Conservation (phyloP, 2,113 vertebrate species). For the Pluvianellus socialis region DNA sequence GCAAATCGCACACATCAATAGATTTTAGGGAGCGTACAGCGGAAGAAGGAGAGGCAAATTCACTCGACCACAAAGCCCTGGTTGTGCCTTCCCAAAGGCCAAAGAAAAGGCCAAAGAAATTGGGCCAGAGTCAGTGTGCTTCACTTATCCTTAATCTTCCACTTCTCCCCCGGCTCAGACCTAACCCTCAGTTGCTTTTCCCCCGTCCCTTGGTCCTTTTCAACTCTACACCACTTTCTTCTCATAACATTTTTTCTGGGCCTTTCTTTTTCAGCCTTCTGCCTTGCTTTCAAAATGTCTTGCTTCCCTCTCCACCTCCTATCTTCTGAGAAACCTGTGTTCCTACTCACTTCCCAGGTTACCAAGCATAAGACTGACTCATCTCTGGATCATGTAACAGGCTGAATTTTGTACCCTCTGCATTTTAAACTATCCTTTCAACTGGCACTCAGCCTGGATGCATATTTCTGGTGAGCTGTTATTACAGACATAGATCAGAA, state of each 20-base stretch:
- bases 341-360: background rate
- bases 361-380: background rate
- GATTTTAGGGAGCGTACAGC: background rate
- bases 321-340: background rate
- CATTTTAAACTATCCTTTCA: background rate
- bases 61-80: background rate
- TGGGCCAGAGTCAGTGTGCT: background rate
- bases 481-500: background rate
- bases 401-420: background rate
- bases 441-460: background rate
- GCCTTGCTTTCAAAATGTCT: background rate
- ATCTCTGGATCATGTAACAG: background rate
- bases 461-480: background rate
- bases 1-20: background rate
- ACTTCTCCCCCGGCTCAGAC: rapidly evolving
- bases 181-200: background rate
- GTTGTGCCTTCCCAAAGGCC: background rate
- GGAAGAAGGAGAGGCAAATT: background rate
- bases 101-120: background rate
- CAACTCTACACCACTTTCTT: background rate
- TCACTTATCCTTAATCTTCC: background rate
- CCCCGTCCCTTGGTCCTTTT: background rate
- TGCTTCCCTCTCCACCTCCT: background rate
- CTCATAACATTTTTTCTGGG: background rate
- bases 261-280: background rate